Base-by-base conservation (phyloP, 2,797 vertebrate genomes). In the Neosilurus hyrtlii region DNA sequence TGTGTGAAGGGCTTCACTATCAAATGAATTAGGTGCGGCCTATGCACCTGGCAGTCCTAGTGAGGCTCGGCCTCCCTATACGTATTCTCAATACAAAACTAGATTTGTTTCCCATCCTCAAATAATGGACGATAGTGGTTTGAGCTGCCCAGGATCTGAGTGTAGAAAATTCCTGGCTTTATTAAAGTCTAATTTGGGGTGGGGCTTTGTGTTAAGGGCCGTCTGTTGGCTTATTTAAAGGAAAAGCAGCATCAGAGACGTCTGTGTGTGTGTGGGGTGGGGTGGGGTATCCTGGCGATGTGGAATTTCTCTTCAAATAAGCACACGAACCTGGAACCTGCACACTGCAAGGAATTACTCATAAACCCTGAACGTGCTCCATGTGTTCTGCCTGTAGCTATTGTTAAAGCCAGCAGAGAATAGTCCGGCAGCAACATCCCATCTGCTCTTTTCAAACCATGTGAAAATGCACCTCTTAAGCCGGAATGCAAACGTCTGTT, bases 401-500 rank as follows among this genome's bases (percentile, higher is more conserved):
- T 83, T 85, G 82, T 88, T 86, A 82, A 88, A 83, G 70, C 62
- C 54, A 43, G 52, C 71, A 49, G 77, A 83, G 80, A 43, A 65
- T 66, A 26, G 83, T 84, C 68, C 81, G 80, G 67, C 68, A 81
- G 77, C 35, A 65, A 73, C 76, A 66, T 63, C 85, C 75, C 83
- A 87, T 87, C 82, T 88, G 87, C 81, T 89, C 90, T 88, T 84
- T 85, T 61, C 30, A 76, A 86, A 83, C 83, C 83, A 89, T 88
- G 88, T 80, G 74, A 81, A 83, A 81, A 74, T 51, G 66, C 79
- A 54, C 92, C 93, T 86, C 92, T 94, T 94, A 94, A 92, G 91
- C 79, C 52, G 52, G 86, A 88, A 52, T 68, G 89, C 90, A 89
- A 93, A 92, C 93, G 90, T 91, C 91, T 93, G 89, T 91, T 89